Evolutionary conservation across 2,888 invertebrate genomes (phyloP).

Genomic region (Atrina japonica): DNA sequence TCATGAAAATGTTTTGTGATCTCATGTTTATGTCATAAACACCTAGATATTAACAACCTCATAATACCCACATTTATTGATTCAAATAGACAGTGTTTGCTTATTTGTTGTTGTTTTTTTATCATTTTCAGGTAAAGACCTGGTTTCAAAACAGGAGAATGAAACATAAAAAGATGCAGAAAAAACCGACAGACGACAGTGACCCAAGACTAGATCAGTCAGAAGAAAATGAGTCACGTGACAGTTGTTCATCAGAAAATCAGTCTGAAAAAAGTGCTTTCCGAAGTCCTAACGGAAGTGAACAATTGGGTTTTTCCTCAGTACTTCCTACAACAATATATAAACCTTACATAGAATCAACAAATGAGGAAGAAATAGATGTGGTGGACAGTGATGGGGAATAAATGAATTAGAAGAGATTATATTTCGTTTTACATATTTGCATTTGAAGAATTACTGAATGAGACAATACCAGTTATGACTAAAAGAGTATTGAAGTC

Average conservation of each 20-base stretch:
- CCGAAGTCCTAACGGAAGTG: neutral
- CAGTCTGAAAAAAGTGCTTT: slow-evolving; percentile 13
- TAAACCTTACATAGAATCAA: slow-evolving; percentile 39
- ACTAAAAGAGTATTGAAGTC: too few relatives aligned
- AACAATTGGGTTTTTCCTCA: slow-evolving; percentile 13
- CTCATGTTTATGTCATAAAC: too few relatives aligned
- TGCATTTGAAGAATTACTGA: neutral
- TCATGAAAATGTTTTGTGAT: too few relatives aligned
- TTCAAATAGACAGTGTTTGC: too few relatives aligned
- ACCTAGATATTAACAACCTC: too few relatives aligned
- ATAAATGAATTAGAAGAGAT: slow-evolving; percentile 13
- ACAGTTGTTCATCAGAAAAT: slow-evolving; percentile 40
- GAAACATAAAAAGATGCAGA: slow-evolving; percentile 82
- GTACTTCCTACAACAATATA: slow-evolving; percentile 10
- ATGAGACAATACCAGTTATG: too few relatives aligned
- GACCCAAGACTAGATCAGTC: slow-evolving; percentile 46
- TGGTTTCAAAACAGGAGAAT: slow-evolving; percentile 99
- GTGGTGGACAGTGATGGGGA: slow-evolving; percentile 69
- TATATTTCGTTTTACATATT: slow-evolving; percentile 1
- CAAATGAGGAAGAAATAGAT: slow-evolving; percentile 65
- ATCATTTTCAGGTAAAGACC: slow-evolving; percentile 91
- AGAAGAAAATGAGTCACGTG: slow-evolving; percentile 53
- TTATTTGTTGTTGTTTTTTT: too few relatives aligned
- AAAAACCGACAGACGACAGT: slow-evolving; percentile 65
- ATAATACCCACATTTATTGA: too few relatives aligned